These are phyloP conservation scores for Drosophila mauritiana DNA, from an alignment of 1,140 invertebrate genomes.

Conservation along the genomic window DNA sequence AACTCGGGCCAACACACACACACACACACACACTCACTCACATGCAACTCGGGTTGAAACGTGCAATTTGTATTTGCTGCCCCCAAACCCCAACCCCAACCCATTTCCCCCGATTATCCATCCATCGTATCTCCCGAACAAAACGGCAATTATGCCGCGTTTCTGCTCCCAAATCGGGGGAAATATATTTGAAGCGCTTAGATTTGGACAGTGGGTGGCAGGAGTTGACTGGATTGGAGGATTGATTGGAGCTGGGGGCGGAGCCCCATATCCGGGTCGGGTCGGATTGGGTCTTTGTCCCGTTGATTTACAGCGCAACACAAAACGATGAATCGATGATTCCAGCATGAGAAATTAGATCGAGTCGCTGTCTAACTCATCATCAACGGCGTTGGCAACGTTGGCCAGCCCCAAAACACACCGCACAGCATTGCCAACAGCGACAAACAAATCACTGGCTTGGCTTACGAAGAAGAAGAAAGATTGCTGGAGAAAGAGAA, in stretches of 20 bases:
- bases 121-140: conserved; percentile 44
- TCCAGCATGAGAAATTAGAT: conserved; percentile 81
- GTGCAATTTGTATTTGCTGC: conserved; percentile 69
- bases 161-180: conserved; percentile 69
- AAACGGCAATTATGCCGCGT: conserved; percentile 82
- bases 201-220: conserved; percentile 70
- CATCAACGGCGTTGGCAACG: conserved; percentile 57
- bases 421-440: conserved; percentile 52
- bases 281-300: conserved; percentile 44
- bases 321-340: conserved; percentile 83
- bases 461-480: not conserved
- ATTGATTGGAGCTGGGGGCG: conserved; percentile 62
- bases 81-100: conserved; percentile 13
- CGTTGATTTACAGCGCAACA: conserved; percentile 70
- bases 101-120: conserved; percentile 17
- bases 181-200: conserved; percentile 75
- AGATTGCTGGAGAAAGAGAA: too few relatives aligned
- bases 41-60: conserved; percentile 37
- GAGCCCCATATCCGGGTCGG: conserved; percentile 28
- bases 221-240: conserved; percentile 43
- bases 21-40: conserved; percentile 16
- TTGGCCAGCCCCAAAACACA: conserved; percentile 33
- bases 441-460: conserved; percentile 69
- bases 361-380: conserved; percentile 62
- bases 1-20: conserved; percentile 5